Conservation (phyloP, 2,113 vertebrate genomes). For the Oostethus manadensis region DNA sequence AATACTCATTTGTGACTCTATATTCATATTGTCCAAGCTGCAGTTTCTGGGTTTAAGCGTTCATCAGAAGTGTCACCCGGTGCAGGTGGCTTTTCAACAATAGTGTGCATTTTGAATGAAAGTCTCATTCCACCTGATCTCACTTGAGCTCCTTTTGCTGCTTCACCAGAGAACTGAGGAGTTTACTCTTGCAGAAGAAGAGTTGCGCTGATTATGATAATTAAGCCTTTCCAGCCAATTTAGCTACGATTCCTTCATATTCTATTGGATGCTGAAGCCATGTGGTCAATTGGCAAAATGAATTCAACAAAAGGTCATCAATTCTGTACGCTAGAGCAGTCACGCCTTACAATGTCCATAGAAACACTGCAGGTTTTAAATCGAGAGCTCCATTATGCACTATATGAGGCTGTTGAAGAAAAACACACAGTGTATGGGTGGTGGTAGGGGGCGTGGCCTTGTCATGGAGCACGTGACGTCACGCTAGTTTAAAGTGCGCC, state of each 20-base stretch:
- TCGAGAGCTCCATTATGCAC: too few relatives aligned
- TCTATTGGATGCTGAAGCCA: slow-evolving; percentile 24
- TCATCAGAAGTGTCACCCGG: background rate
- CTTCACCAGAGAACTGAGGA: slow-evolving; percentile 22
- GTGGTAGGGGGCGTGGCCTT: slow-evolving; percentile 22
- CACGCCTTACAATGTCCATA: background rate
- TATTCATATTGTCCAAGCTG: background rate
- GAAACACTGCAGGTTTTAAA: too few relatives aligned
- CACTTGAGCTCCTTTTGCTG: slow-evolving; percentile 3
- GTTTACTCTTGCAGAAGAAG: slow-evolving; percentile 44
- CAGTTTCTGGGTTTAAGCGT: background rate
- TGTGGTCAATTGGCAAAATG: background rate
- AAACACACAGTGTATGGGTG: background rate
- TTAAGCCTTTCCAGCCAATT: slow-evolving; percentile 49
- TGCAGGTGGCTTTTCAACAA: background rate
- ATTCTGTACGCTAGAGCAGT: background rate
- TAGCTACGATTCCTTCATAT: slow-evolving; percentile 14
- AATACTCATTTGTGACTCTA: too few relatives aligned
- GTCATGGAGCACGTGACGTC: slow-evolving; percentile 65
- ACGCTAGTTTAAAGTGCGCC: slow-evolving; percentile 76
- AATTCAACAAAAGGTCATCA: background rate
- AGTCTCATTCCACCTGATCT: slow-evolving; percentile 13
- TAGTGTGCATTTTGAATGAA: slow-evolving; percentile 13
- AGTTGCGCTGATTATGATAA: slow-evolving; percentile 48
- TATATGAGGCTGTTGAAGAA: too few relatives aligned